phyloP scores from a whole-genome alignment of 2,797 vertebrate genomes.

The Pseudomugil gertrudae region DNA sequence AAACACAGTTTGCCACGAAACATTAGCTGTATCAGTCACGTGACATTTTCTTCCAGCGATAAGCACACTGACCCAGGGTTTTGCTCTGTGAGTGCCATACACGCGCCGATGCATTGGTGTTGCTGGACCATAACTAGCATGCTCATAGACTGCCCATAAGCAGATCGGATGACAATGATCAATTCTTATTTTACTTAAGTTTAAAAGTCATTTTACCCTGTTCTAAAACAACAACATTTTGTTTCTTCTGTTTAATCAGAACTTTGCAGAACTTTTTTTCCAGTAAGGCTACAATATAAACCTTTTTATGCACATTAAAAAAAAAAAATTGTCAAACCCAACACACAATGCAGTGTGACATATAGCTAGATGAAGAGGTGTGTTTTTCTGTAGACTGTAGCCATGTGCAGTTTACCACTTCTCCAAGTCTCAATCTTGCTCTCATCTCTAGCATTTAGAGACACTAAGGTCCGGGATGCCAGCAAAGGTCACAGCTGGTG shows the following conservation, averaged over 20 bases:
- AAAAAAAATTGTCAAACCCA: conserved; percentile 6
- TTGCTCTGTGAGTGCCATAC: too few species aligned
- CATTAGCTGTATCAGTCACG: too few species aligned
- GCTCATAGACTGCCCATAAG: too few species aligned
- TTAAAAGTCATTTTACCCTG: not conserved
- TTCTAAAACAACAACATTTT: not conserved
- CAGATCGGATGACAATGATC: too few species aligned
- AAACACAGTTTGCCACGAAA: too few species aligned
- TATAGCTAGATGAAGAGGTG: conserved; percentile 24
- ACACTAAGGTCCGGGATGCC: conserved; percentile 76
- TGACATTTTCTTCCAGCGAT: too few species aligned
- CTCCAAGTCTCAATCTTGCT: conserved; percentile 75
- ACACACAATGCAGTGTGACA: conserved; percentile 59
- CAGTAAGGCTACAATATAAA: not conserved
- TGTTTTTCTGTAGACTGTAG: conserved; percentile 12
- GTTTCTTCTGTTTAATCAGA: not conserved
- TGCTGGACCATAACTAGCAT: too few species aligned
- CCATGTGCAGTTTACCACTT: conserved; percentile 72
- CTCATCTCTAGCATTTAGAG: conserved; percentile 78
- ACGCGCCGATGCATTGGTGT: too few species aligned
- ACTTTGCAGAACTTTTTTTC: not conserved
- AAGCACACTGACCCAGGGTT: too few species aligned
- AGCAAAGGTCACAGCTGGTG: conserved; percentile 83
- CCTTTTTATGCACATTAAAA: not conserved
- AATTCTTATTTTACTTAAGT: not conserved